A percentile compares a stretch with the other conserved stretches of the same genome.
phyloP scores from a whole-genome alignment of 2,113 vertebrate species.

The Channa argus region DNA sequence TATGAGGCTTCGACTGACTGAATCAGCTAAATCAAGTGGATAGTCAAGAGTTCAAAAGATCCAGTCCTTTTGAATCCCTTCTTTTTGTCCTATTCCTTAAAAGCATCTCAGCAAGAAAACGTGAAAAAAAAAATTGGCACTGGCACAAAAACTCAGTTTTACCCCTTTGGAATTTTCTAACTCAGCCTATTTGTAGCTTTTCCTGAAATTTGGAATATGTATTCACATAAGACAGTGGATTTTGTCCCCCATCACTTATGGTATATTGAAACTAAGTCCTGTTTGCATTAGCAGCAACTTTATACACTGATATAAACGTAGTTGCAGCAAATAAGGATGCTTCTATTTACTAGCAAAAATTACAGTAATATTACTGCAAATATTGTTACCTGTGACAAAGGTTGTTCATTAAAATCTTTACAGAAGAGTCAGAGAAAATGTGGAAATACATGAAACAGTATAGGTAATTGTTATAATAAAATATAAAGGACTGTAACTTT shows the following conservation, averaged over 20 bases:
- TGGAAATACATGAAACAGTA: not conserved
- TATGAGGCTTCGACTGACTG: not conserved
- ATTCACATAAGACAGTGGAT: no score
- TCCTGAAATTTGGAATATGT: no score
- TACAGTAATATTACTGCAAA: not conserved
- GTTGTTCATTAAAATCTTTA: not conserved
- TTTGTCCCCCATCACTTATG: no score
- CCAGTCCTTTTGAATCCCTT: not conserved
- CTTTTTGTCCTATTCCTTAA: not conserved
- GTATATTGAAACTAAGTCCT: no score
- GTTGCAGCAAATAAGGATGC: not conserved
- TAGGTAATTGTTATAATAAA: not conserved
- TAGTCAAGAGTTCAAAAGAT: not conserved
- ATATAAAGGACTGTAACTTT: not conserved
- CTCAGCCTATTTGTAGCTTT: no score
- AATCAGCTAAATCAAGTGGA: not conserved
- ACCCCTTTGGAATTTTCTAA: no score
- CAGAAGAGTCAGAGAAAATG: not conserved
- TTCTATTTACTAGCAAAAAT: constrained; percentile 8
- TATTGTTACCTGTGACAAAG: no score
- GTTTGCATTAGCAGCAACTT: not conserved
- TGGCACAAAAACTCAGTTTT: no score
- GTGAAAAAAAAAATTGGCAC: no score
- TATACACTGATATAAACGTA: not conserved
- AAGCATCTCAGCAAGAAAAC: no score